A percentile compares a stretch with the other conserved stretches of the same genome.
phyloP scores from a whole-genome alignment of 1,140 invertebrate species.

The Cydia amplana region DNA sequence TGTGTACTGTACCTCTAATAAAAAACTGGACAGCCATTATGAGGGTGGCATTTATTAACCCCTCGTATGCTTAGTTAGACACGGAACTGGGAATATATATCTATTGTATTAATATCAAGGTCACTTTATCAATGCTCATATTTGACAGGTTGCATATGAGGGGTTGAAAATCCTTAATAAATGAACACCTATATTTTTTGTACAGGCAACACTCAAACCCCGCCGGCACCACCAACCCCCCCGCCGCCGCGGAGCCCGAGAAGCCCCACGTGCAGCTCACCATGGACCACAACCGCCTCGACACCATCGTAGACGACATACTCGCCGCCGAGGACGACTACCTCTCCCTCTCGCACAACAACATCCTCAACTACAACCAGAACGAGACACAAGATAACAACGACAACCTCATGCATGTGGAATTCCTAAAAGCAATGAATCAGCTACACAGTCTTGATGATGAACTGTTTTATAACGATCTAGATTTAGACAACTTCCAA shows the following conservation, averaged over 20 bases:
- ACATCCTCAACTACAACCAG: constrained; percentile 44
- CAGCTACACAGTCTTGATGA: constrained; percentile 66
- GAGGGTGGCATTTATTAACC: too few relatives aligned
- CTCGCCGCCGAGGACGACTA: constrained; percentile 70
- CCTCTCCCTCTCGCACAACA: constrained; percentile 57
- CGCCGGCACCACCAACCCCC: constrained; percentile 35
- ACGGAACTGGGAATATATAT: too few relatives aligned
- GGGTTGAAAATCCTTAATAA: too few relatives aligned
- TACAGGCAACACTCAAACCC: constrained; percentile 57
- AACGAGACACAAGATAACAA: constrained; percentile 44
- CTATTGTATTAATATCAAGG: too few relatives aligned
- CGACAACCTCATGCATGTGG: constrained; percentile 69
- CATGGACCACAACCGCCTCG: constrained; percentile 56
- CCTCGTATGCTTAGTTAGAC: too few relatives aligned
- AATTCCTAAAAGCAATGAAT: constrained; percentile 70
- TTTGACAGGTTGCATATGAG: too few relatives aligned
- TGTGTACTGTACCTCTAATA: too few relatives aligned
- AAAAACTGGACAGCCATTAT: too few relatives aligned
- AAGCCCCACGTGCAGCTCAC: constrained; percentile 44
- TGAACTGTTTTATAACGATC: constrained; percentile 68
- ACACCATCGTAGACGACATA: constrained; percentile 71
- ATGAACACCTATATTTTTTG: constrained; percentile 16
- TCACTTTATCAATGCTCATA: too few relatives aligned
- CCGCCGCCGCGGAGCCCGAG: constrained; percentile 42
- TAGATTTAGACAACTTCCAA: constrained; percentile 69